Evolutionary conservation across 2,797 vertebrate species (phyloP), one percentile per base, ranked within the genome.

Genomic region (Oreonectes daqikongensis): DNA sequence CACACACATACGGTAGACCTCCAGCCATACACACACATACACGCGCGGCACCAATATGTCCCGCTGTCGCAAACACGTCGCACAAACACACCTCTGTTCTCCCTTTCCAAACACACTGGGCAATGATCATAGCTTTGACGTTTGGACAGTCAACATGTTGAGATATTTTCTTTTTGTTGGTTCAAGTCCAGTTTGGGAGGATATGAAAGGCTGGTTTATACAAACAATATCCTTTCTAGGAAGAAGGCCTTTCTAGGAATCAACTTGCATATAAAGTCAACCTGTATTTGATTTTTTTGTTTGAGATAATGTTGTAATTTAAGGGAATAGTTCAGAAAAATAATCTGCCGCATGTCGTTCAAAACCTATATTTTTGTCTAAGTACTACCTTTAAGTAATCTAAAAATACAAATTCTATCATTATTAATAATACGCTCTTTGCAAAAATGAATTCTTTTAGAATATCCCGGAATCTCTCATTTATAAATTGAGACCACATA

Each of bases 61-160:
- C 70, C 86, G 81, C 79, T 87, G 86, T 88, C 83, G 77, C 88
- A 90, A 78, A 87, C 71, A 14, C 84, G 57, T 35, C 72, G 70
- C 83, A 89, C 88, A 90, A 78, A 87, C 71, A 14, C 84, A 59
- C 77, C 78, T 86, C 85, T 86, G 86, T 89, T 84, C 20, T 15
- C 59, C 68, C 79, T 20, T 81, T 84, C 87, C 72, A 81, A 80
- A 86, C 80, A 79, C 69, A 81, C 69, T 80, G 80, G 83, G 78
- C 65, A 77, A n/a, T 86, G 83, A 79, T 84, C 85, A 81, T 20
- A 42, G 68, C 60, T 79, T 77, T 79, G 82, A 83, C 78, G 87
- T 87, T 84, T 83, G 84, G 85, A 73, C 76, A 83, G 64, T 69
- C 20, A n/a, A 77, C 83, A 79, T 46, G 69, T 81, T 86, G 78